Conservation (phyloP, 1,140 invertebrate genomes). For the Argopecten irradians region DNA sequence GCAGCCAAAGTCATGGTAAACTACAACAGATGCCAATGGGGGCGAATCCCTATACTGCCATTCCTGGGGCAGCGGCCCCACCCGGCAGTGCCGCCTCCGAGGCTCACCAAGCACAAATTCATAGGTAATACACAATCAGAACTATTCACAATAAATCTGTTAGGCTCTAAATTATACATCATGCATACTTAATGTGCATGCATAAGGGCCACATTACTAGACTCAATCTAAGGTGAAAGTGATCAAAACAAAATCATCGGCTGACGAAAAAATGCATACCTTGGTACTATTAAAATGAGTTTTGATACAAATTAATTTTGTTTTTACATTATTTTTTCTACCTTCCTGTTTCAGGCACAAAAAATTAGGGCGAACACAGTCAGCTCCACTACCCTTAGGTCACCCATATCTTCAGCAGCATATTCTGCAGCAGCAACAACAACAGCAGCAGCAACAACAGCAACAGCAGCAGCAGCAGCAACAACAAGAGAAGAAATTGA, state of each 20-base stretch:
- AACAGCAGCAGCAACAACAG: conserved; percentile 80
- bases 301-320: too few relatives aligned
- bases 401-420: conserved; percentile 91
- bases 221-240: too few relatives aligned
- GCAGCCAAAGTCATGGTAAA: conserved; percentile 54
- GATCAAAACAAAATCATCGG: too few relatives aligned
- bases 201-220: background rate
- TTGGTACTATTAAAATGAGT: too few relatives aligned
- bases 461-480: conserved; percentile 43
- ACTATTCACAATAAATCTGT: too few relatives aligned
- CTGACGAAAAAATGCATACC: too few relatives aligned
- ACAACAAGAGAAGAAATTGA: conserved; percentile 52
- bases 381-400: conserved; percentile 93
- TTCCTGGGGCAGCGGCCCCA: conserved; percentile 51
- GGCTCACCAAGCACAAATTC: conserved; percentile 85
- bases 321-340: background rate
- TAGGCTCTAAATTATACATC: background rate
- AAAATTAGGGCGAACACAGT: conserved; percentile 74
- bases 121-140: conserved; percentile 65
- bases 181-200: background rate
- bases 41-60: conserved; percentile 51
- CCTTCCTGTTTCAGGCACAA: conserved; percentile 63
- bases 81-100: conserved; percentile 82
- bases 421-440: conserved; percentile 81
- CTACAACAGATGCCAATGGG: conserved; percentile 52